Evolutionary conservation across 2,888 invertebrate genomes (phyloP).

Genomic region (Eupithecia pulchellata): DNA sequence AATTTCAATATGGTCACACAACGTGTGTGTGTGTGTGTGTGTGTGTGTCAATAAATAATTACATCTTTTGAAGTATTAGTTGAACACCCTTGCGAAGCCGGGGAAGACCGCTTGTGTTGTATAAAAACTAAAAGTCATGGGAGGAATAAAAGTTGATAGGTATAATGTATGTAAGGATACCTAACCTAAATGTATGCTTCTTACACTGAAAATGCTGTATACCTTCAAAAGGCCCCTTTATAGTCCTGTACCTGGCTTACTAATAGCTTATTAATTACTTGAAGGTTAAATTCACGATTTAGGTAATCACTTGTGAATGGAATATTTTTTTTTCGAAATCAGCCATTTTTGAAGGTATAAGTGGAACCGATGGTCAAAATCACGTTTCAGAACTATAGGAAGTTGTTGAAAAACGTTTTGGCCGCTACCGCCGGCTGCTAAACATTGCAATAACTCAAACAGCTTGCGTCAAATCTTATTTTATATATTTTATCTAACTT

Average conservation of each 20-base stretch:
- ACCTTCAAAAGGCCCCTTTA: background rate
- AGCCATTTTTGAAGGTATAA: background rate
- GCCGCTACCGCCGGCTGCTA: background rate
- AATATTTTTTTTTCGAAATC: background rate
- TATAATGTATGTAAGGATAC: background rate
- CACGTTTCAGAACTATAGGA: background rate
- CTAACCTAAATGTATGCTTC: background rate
- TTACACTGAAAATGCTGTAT: background rate
- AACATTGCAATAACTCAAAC: conserved; percentile 32
- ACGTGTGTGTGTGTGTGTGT: too few species aligned
- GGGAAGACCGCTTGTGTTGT: too few species aligned
- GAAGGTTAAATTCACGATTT: background rate
- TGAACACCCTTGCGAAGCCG: too few species aligned
- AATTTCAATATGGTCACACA: too few species aligned
- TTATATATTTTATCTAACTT: background rate
- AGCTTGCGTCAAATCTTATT: conserved; percentile 25
- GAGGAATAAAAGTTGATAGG: too few species aligned
- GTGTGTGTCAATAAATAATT: too few species aligned
- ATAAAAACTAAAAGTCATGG: too few species aligned
- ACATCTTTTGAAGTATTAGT: too few species aligned
- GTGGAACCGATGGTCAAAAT: background rate
- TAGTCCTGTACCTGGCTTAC: background rate
- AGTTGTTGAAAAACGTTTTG: background rate
- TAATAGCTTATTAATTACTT: background rate
- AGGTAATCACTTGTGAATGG: background rate